A percentile compares a stretch with the other conserved stretches of the same genome.
Conservation (phyloP, 2,797 vertebrate genomes). For the Anguilla obscura region DNA sequence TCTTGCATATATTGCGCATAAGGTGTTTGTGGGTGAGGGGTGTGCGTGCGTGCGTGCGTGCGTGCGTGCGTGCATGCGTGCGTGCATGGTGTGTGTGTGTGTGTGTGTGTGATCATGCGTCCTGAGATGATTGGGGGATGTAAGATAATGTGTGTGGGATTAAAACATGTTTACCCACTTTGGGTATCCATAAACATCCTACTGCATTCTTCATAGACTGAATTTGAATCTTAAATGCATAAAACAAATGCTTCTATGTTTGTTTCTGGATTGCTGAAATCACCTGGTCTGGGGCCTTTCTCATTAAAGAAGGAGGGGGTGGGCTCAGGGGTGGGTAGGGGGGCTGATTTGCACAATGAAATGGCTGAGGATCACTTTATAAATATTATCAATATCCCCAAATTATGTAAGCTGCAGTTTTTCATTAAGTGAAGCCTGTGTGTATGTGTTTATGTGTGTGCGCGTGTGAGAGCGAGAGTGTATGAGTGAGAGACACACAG, state of each 20-base stretch:
- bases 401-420: constrained; percentile 24
- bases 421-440: constrained; percentile 32
- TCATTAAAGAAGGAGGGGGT: not conserved
- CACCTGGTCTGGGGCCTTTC: not conserved
- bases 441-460: not conserved
- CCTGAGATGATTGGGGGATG: not conserved
- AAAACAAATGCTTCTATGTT: not conserved
- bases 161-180: not conserved
- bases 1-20: not conserved
- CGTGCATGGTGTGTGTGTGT: no score
- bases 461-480: constrained; percentile 25
- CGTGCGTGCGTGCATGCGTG: not conserved
- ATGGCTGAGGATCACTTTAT: not conserved
- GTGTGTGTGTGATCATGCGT: no score
- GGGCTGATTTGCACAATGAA: not conserved
- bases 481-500: not conserved
- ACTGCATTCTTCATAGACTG: not conserved
- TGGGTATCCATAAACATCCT: not conserved
- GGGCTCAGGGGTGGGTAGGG: not conserved
- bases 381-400: constrained; percentile 21
- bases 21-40: not conserved
- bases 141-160: no score
- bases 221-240: not conserved
- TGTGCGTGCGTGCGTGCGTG: not conserved
- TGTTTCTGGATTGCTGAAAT: not conserved